Evolutionary conservation across 2,888 invertebrate species (phyloP), one percentile per base, ranked within the genome.

Genomic region (Oscheius myriophilus): DNA sequence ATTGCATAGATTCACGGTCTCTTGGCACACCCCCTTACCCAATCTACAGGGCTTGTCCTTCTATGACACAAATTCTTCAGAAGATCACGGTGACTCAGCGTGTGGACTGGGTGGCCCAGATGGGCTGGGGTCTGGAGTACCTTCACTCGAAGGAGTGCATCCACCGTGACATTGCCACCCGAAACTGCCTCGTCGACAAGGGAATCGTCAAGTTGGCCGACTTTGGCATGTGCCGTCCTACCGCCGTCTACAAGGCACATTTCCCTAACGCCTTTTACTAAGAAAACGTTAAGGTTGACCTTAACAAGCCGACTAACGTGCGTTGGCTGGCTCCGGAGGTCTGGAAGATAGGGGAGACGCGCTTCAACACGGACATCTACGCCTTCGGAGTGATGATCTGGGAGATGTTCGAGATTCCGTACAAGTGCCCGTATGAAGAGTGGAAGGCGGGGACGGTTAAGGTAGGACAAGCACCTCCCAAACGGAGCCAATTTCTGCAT

Each of bases 251-350:
- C 63, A 75, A 78, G 68, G 33, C 9, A 9, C n/a, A n/a, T n/a
- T 9, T 33, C 3, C 33, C 33, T 3, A 6, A 33, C 3, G 9
- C 33, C 9, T 33, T 33, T 3, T 33, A 33, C 9, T 3, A 33
- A 6, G 33, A 3, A 6, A 6, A 33, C 9, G 3, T 9, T 9
- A 33, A 33, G 33, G 73, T 78, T 41, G 82, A 82, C 63, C 73
- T 82, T 14, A 61, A 64, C 45, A 82, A 82, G 57, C 81, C 82
- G 41, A 66, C 72, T 61, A 82, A 82, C 67, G 80, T 82, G 12
- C 78, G 82, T 42, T 82, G 82, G 82, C 70, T 82, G 39, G 81
- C 81, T 21, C 82, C 82, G 16, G 82, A 82, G 67, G 82, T 82
- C 7, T 82, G 81, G 82, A 69, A 71, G 33, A 81, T 72, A 25